These are phyloP conservation scores for Epinephelus awoara DNA, from an alignment of 2,797 vertebrate species.

Conservation along the genomic window DNA sequence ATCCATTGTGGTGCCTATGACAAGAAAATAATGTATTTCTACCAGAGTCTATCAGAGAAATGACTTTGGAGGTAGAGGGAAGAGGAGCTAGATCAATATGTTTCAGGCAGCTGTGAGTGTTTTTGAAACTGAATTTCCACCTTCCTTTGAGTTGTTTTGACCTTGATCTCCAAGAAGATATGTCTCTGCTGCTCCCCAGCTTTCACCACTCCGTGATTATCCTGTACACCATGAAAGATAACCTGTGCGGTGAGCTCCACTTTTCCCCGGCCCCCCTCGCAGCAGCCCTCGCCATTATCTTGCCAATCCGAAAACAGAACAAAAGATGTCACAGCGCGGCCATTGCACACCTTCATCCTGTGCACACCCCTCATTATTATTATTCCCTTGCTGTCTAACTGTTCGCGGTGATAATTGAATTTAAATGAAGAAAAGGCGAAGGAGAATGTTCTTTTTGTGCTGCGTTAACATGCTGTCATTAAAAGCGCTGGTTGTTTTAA, in stretches of 20 bases:
- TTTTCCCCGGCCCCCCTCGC: conserved; percentile 68
- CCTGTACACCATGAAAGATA: conserved; percentile 84
- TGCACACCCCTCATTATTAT: conserved; percentile 79
- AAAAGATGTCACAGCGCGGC: conserved; percentile 82
- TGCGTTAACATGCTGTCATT: conserved; percentile 75
- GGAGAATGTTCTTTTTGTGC: conserved; percentile 70
- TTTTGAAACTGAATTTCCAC: conserved; percentile 85
- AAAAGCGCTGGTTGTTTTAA: conserved; percentile 74
- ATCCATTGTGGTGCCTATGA: conserved; percentile 82
- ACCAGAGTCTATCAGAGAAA: conserved; percentile 83
- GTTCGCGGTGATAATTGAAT: conserved; percentile 78
- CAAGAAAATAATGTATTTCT: conserved; percentile 85
- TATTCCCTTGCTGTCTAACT: conserved; percentile 79
- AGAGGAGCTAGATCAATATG: conserved; percentile 82
- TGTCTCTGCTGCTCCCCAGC: conserved; percentile 70
- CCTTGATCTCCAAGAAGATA: conserved; percentile 85
- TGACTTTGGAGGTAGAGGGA: conserved; percentile 78
- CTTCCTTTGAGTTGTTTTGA: conserved; percentile 87
- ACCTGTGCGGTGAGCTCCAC: conserved; percentile 76
- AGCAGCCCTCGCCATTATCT: conserved; percentile 80
- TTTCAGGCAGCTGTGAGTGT: conserved; percentile 82
- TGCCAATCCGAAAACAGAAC: conserved; percentile 82
- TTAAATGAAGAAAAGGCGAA: conserved; percentile 82
- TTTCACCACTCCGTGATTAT: conserved; percentile 83
- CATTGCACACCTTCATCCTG: conserved; percentile 76